Percentiles rank a stretch among this genome's conserved stretches.
phyloP scores from a whole-genome alignment of 2,888 invertebrate genomes.

The Ctena decussata region DNA sequence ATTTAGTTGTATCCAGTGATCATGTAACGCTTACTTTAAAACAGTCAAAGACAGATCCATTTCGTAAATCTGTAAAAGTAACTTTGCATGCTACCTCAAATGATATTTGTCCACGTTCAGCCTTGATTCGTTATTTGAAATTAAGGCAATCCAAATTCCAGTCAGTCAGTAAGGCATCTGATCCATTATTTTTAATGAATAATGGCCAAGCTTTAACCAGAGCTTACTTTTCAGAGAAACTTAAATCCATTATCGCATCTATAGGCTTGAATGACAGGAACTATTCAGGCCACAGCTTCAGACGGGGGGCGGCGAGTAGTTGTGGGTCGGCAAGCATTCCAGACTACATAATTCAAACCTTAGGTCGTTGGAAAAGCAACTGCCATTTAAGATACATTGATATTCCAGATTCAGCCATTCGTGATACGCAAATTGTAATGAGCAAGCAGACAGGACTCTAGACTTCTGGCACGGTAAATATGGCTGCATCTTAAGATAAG shows the following conservation, averaged over 20 bases:
- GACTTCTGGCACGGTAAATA: no score
- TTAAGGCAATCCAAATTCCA: neutral
- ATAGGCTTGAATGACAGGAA: neutral
- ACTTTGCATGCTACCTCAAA: neutral
- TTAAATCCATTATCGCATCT: neutral
- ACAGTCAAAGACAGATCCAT: neutral
- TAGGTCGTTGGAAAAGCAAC: neutral
- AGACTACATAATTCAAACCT: neutral
- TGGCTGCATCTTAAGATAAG: no score
- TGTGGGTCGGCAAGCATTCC: neutral
- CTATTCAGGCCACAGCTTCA: neutral
- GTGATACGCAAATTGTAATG: neutral
- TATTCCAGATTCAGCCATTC: neutral
- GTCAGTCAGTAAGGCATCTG: no score
- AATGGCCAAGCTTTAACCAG: neutral
- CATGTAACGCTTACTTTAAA: neutral
- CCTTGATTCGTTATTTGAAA: neutral
- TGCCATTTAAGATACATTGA: neutral
- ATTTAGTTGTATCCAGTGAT: neutral
- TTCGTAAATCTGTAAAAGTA: neutral
- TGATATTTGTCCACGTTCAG: neutral
- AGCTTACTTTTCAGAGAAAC: neutral
- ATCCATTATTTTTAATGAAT: neutral
- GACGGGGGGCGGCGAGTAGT: neutral
- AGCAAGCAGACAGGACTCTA: no score